Evolutionary conservation across 2,113 vertebrate genomes (phyloP).

Genomic region (Polypterus senegalus): DNA sequence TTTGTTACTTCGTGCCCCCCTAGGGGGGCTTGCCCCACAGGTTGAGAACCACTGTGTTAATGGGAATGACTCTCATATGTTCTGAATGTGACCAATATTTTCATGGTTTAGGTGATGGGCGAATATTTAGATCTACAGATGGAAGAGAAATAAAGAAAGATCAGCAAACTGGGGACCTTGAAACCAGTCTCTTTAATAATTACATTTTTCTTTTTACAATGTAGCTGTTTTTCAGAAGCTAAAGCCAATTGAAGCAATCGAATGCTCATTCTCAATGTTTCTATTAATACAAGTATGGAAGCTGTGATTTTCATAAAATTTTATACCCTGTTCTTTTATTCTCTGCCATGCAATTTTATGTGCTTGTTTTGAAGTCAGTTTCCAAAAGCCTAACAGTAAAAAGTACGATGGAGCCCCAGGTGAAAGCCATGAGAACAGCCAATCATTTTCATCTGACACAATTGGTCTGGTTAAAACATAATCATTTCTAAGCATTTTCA

Average conservation of each 20-base stretch:
- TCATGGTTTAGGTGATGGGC: too few species aligned
- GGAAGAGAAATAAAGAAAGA: too few species aligned
- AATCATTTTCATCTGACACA: constrained; percentile 23
- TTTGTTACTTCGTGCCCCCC: too few species aligned
- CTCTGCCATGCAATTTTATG: constrained; percentile 28
- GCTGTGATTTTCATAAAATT: constrained; percentile 25
- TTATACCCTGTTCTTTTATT: constrained; percentile 27
- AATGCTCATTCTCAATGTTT: constrained; percentile 8
- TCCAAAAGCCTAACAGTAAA: constrained; percentile 24
- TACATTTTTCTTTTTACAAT: constrained; percentile 2
- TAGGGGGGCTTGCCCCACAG: too few species aligned
- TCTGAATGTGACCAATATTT: too few species aligned
- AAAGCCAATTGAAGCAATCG: constrained; percentile 11
- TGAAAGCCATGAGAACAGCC: constrained; percentile 12
- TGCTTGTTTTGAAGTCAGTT: constrained; percentile 28
- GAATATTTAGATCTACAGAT: too few species aligned
- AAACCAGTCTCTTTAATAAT: background rate
- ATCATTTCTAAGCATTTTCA: constrained; percentile 24
- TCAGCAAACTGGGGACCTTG: too few species aligned
- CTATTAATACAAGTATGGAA: constrained; percentile 24
- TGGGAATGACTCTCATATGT: too few species aligned
- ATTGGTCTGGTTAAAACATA: constrained; percentile 12
- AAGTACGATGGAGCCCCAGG: constrained; percentile 14
- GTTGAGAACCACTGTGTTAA: too few species aligned
- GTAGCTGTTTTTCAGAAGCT: constrained; percentile 16